Evolutionary conservation across 2,797 vertebrate species (phyloP), one percentile per base, ranked within the genome.

Genomic region (Galaxias olidus): DNA sequence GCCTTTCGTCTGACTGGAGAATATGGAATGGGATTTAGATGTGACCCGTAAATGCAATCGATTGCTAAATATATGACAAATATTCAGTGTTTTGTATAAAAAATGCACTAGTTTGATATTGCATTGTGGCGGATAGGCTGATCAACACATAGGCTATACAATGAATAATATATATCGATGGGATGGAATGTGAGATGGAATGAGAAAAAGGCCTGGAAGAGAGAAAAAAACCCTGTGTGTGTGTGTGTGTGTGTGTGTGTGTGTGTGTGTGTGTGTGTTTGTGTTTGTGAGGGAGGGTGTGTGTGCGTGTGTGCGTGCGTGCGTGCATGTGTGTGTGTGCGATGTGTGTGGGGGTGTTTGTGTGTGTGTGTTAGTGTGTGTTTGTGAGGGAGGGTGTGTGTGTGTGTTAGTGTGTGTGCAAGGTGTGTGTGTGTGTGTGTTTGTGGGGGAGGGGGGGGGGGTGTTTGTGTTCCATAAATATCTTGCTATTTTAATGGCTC

Each of bases 101-200:
- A 9, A 17, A 60, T 43, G 67, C 59, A 51, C 9, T 66, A 11
- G 8, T 17, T 43, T 40, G 15, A 69, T 13, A 58, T 52, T 65
- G 68, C 30, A 30, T 74, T 72, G 17, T 41, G 62, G 65, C 63
- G 64, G 50, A 54, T 57, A 11, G 73, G 56, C 68, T 50, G 78
- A 80, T 84, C 66, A 55, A 69, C 69, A n/a, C n/a, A n/a, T n/a
- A n/a, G 54, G 61, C 14, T 48, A 82, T 79, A 71, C 45, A 7
- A 80, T 79, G 74, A 81, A 76, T 87, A 81, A 85, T 83, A 81
- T 75, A 81, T 75, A 17, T 20, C 62, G 63, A 66, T 74, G 68
- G 67, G 81, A 82, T 57, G 62, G 73, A 73, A 77, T 79, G 79
- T 84, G 85, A 81, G 84, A 84, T 84, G 58, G 69, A 63, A 20